Base-by-base conservation (phyloP, 2,888 invertebrate genomes). In the Rhagonycha lutea region DNA sequence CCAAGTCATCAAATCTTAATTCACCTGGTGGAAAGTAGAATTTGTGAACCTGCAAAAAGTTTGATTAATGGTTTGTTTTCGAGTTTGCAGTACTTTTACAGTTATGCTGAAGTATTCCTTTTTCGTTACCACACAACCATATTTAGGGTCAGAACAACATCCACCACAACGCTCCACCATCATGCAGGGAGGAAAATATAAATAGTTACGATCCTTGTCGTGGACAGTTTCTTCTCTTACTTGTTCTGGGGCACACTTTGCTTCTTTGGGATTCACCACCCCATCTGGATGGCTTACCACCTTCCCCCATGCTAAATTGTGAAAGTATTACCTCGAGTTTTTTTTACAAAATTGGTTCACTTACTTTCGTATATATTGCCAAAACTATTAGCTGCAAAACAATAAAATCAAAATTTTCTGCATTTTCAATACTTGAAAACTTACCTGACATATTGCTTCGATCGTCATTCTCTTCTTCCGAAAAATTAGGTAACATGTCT, bases 91-190 rank as follows among this genome's bases (percentile, higher is more conserved):
- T 12, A 14, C 26, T 28, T 76, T 76, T 85, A 93, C 94, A 85
- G 91, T 88, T 81, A 91, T 89, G 81, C 90, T 90, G 24, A 91
- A 86, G 12, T 86, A 86, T 83, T 91, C 90, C 3, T 85, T 88
- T 78, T 90, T 88, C 8, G 85, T 89, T 0, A 94, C 92, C 83
- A 92, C 91, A 83, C 95, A 95, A 24, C 90, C 88, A 11, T 92
- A 86, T 70, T 92, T 87, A 14, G 89, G 88, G 75, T 90, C 89
- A 1, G 88, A 87, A 83, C 94, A 94, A 83, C 95, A 95, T 8
- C 95, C 95, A 3, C 92, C 92, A 85, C 95, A 95, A 75, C 92
- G 89, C 78, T 91, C 90, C 5, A 94, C 87, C 72, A 92, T 86
- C 9, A 92, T 93, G 83, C 95, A 95, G 28, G 90, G 85, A 0